A percentile compares a stretch with the other conserved stretches of the same genome.
Evolutionary conservation across 2,797 vertebrate species (phyloP).

Genomic region (Melanotaenia nigrans): DNA sequence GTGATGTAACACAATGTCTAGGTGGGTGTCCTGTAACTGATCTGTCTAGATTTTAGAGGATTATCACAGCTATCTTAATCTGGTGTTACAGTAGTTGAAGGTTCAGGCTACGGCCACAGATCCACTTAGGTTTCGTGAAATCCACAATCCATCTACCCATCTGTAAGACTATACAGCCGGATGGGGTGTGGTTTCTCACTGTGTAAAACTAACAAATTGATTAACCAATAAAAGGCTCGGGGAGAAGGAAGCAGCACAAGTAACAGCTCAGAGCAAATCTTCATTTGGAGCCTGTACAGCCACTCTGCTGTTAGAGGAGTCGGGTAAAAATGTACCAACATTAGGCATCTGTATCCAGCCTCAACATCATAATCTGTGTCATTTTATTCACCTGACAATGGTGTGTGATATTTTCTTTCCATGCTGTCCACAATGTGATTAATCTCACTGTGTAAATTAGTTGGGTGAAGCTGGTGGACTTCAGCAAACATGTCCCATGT

Average conservation of each 20-base stretch:
- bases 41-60: constrained; percentile 59
- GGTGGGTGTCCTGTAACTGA: constrained; percentile 51
- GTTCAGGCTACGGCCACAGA: constrained; percentile 7
- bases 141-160: constrained; percentile 2
- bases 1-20: constrained; percentile 26
- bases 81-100: constrained; percentile 19
- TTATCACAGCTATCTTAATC: constrained; percentile 57
- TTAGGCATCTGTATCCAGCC: not conserved
- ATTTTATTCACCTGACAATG: not conserved
- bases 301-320: not conserved
- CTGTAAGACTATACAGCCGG: not conserved
- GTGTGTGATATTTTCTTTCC: not conserved
- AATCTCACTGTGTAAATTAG: not conserved
- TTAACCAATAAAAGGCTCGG: constrained; percentile 36
- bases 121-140: constrained; percentile 10
- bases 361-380: not conserved
- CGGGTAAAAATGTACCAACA: not conserved
- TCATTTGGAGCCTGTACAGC: constrained; percentile 5
- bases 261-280: constrained; percentile 4
- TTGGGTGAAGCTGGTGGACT: not conserved
- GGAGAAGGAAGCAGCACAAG: constrained; percentile 12
- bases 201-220: constrained; percentile 36
- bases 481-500: not conserved
- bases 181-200: constrained; percentile 17
- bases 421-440: not conserved